These are phyloP conservation scores for Eptatretus burgeri DNA, from an alignment of 2,113 vertebrate genomes.

Conservation along the genomic window DNA sequence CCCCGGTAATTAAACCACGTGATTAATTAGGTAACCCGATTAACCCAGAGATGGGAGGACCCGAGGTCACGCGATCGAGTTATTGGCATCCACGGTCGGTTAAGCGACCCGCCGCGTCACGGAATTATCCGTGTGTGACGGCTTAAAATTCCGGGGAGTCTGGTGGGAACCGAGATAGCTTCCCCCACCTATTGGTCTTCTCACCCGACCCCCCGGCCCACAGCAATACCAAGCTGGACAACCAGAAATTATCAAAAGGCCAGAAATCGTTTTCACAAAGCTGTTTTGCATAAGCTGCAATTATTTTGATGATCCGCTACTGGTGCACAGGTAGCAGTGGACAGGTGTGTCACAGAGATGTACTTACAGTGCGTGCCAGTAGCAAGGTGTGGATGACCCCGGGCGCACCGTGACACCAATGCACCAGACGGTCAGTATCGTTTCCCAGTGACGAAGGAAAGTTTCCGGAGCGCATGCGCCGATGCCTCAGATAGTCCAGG, in stretches of 20 bases:
- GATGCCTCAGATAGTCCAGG: conserved; percentile 74
- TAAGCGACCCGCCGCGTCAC: too few species aligned
- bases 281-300: conserved; percentile 11
- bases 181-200: too few species aligned
- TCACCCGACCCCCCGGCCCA: too few species aligned
- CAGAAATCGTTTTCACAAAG: conserved; percentile 9
- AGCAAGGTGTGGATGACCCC: conserved; percentile 61
- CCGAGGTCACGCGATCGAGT: too few species aligned
- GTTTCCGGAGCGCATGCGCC: conserved; percentile 71
- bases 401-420: conserved; percentile 81
- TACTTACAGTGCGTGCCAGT: conserved; percentile 45
- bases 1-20: too few species aligned
- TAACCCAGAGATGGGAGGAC: too few species aligned
- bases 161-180: too few species aligned
- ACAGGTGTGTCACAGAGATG: not conserved
- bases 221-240: too few species aligned
- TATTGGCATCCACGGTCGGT: too few species aligned
- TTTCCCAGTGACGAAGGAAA: conserved; percentile 82
- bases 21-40: too few species aligned
- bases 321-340: not conserved
- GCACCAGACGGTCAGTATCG: conserved; percentile 66
- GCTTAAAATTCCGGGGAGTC: too few species aligned
- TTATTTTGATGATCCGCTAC: conserved; percentile 10
- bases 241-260: conserved; percentile 5
- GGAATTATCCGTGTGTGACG: too few species aligned